Base-by-base conservation (phyloP, 2,888 invertebrate species). In the Philopedon plagiatum region DNA sequence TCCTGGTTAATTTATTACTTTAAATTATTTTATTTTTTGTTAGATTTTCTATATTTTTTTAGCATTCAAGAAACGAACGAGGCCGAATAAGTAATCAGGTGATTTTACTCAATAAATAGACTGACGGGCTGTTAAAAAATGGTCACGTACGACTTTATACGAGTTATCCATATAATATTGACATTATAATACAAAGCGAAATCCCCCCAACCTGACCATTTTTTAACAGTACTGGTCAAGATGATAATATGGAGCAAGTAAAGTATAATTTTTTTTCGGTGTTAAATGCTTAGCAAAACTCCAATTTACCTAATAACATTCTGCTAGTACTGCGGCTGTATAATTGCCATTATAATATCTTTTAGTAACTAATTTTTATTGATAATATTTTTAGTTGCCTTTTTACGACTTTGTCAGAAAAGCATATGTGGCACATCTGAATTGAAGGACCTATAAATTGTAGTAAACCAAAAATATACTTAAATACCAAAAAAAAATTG, bases 31-130 rank as follows among this genome's bases (percentile, higher is more conserved):
- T 34, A 37, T 23, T 34, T 26, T 60, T 13, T 8, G 34, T 60
- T 41, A 11, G 8, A 41, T 46, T 15, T 65, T 39, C 41, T 26
- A 56, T 65, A 26, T 18, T 65, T 37, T 56, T 65, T 18, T 65
- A 65, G 65, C 54, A 54, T 26, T 7, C 37, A 65, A 51, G 49
- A 56, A 39, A 29, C 15, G 54, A 44, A 41, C 23, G 15, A 15
- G 65, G 65, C 11, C 29, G 29, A 11, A 9, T 26, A 15, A n/a
- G 3, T 5, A 61, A 61, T 18, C 29, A 61, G 61, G 61, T 61
- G 64, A 46, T 57, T 63, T 51, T 57, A 41, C n/a, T 56, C 4
- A 66, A 39, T 39, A 39, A 0, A 15, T 39, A 7, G 39, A 15
- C n/a, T 39, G 39, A 39, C 15, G 15, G 13, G 29, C 18, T 32